Evolutionary conservation across 2,113 vertebrate species (phyloP).

Genomic region (Indicator indicator): DNA sequence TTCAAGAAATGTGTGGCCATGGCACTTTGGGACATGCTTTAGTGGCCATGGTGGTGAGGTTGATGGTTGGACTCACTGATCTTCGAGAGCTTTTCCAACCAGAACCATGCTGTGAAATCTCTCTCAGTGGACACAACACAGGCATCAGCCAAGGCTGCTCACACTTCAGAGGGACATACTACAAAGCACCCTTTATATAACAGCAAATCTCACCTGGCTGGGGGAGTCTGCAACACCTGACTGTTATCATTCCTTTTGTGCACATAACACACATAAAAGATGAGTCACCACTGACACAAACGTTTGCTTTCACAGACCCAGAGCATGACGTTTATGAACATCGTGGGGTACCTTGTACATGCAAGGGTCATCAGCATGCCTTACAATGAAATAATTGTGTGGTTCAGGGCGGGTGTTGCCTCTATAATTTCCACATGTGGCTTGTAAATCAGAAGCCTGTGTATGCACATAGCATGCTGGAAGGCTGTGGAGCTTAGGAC

Average conservation of each 20-base stretch:
- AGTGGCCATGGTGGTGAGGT: too few species aligned
- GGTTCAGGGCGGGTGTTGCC: too few species aligned
- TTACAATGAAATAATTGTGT: not conserved
- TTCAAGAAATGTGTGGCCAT: too few species aligned
- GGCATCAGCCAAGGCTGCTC: not conserved
- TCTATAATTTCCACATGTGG: not conserved
- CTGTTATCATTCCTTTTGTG: not conserved
- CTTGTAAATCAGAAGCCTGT: not conserved
- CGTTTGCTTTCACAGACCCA: not conserved
- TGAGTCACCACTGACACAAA: not conserved
- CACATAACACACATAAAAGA: not conserved
- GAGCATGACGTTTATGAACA: not conserved
- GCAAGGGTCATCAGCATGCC: not conserved
- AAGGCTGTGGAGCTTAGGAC: not conserved
- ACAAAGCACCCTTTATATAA: not conserved
- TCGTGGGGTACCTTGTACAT: rapidly evolving
- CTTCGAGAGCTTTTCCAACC: too few species aligned
- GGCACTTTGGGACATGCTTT: too few species aligned
- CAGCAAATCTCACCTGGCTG: not conserved
- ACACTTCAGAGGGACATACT: not conserved
- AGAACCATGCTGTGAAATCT: too few species aligned
- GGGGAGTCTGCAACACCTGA: not conserved
- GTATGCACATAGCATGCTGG: not conserved
- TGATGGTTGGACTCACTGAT: too few species aligned
- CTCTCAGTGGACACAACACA: not conserved